Evolutionary conservation across 2,797 vertebrate species (phyloP), one percentile per base, ranked within the genome.

Genomic region (Acanthurus lineatus): DNA sequence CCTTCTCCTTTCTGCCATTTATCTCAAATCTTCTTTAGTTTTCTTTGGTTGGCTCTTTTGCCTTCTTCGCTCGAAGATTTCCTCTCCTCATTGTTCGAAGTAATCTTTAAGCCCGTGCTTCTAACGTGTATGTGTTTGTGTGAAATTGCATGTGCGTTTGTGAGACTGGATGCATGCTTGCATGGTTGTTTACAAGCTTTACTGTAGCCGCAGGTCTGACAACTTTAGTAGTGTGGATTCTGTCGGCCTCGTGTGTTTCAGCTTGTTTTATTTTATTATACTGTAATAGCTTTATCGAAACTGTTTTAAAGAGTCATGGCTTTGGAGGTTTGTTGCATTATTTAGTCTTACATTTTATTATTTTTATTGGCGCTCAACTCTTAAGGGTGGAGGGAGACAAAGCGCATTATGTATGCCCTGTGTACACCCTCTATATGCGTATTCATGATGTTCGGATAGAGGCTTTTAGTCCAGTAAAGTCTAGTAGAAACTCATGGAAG

Each of bases 121-220:
- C 70, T 81, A 62, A 68, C 64, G 70, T 83, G 65, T 49, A 42
- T 59, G 53, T 80, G 78, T 88, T 79, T 89, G 76, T 70, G 61
- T 51, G 82, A 69, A 86, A 60, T 52, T 61, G 83, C 83, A 79
- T 89, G 89, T 83, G 82, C 20, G 73, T 76, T 77, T 76, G 73
- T 76, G 74, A 64, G 68, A 69, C 75, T 68, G 69, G 75, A 75
- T 83, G 82, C 48, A 62, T 86, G 86, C 70, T 70, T 68, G 76
- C 69, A 63, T 68, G 86, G 69, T 89, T 93, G 93, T 92, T 91
- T 92, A 91, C 90, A 89, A 85, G 84, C 87, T 62, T 69, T 25
- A 62, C 83, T 84, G 82, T 81, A 82, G 73, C 81, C 6, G 70
- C 72, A 87, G 85, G 69, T 87, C 85, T 52, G 72, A 65, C 70